A percentile compares a stretch with the other conserved stretches of the same genome.
Evolutionary conservation across 2,113 vertebrate species (phyloP).

Genomic region (Istiophorus platypterus): DNA sequence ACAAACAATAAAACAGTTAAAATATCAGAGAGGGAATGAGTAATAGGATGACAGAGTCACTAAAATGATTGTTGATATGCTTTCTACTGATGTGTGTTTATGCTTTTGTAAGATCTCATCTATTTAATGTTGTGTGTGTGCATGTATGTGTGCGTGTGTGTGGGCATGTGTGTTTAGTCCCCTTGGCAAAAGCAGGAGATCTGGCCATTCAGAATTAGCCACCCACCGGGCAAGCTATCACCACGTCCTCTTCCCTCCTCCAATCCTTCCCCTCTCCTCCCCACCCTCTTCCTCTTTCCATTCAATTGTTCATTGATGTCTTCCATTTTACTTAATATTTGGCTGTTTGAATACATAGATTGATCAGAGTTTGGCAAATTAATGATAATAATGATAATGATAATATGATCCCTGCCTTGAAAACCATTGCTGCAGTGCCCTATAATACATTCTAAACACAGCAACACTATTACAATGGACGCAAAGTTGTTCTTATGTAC

Average conservation of each 20-base stretch:
- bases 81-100: constrained; percentile 28
- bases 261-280: not conserved
- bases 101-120: constrained; percentile 2
- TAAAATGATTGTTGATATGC: not conserved
- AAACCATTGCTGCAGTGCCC: not conserved
- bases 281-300: not conserved
- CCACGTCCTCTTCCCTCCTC: constrained; percentile 39
- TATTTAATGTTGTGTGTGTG: constrained; percentile 39
- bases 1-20: not conserved
- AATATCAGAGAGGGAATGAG: not conserved
- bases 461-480: not conserved
- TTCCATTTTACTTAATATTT: not conserved
- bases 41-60: not conserved
- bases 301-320: not conserved
- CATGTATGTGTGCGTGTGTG: constrained; percentile 28
- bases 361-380: not conserved
- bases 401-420: no score
- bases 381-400: no score
- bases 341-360: no score
- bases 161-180: constrained; percentile 50
- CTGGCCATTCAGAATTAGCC: constrained; percentile 65
- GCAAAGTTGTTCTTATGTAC: no score
- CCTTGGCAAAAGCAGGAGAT: constrained; percentile 70
- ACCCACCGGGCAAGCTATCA: constrained; percentile 75
- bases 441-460: not conserved